A percentile compares a stretch with the other conserved stretches of the same genome.
Evolutionary conservation across 92 coral and sea anemone species (phyloP).

Genomic region (Epizoanthus ramosus): DNA sequence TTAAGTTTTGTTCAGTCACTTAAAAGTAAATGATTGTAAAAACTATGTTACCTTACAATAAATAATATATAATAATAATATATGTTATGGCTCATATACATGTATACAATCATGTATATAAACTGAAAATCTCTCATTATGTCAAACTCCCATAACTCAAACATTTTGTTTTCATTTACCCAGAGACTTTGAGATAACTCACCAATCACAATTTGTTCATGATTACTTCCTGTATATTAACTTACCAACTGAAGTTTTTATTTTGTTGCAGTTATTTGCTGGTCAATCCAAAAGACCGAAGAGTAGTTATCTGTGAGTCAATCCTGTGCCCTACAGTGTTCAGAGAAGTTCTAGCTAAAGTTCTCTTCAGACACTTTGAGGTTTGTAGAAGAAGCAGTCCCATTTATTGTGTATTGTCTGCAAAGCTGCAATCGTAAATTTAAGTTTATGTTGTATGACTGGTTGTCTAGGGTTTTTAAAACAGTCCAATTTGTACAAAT

Average conservation of each 20-base stretch:
- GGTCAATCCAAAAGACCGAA: constrained; percentile 93
- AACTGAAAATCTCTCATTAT: too few species aligned
- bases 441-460: background rate
- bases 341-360: constrained; percentile 91
- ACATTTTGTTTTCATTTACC: too few species aligned
- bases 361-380: constrained; percentile 96
- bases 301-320: constrained; percentile 95
- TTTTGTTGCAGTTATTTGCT: constrained; percentile 75
- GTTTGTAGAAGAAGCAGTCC: constrained; percentile 40
- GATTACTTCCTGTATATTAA: background rate
- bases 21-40: too few species aligned
- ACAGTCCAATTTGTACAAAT: background rate
- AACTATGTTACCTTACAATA: too few species aligned
- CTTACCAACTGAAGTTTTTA: too few species aligned
- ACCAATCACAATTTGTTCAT: background rate
- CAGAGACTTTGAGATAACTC: too few species aligned
- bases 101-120: too few species aligned
- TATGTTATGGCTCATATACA: too few species aligned
- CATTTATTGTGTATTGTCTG: background rate
- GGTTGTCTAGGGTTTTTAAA: background rate
- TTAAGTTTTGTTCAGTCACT: too few species aligned
- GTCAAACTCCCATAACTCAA: too few species aligned
- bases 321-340: constrained; percentile 89
- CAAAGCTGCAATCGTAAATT: background rate
- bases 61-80: too few species aligned